Evolutionary conservation across 2,113 vertebrate species (phyloP).

Genomic region (Hypomesus transpacificus): DNA sequence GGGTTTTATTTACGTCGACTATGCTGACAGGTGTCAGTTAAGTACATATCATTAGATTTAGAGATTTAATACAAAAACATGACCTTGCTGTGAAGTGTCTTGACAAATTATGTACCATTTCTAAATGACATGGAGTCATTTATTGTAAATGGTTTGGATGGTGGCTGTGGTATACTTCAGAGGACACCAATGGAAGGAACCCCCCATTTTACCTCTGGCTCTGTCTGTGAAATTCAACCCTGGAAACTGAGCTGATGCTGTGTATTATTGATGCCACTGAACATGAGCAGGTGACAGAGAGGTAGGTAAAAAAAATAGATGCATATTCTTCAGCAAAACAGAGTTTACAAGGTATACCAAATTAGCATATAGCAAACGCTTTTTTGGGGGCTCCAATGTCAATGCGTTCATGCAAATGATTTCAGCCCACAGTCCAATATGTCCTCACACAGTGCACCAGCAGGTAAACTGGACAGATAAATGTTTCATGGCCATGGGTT

Average conservation of each 20-base stretch:
- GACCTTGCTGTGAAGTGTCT: too few relatives aligned
- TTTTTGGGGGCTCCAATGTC: too few relatives aligned
- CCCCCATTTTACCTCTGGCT: slow-evolving; percentile 40
- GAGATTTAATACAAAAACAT: too few relatives aligned
- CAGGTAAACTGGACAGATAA: slow-evolving; percentile 40
- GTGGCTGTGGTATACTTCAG: slow-evolving; percentile 21
- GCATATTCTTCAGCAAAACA: neutral
- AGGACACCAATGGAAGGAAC: slow-evolving; percentile 41
- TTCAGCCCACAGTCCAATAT: neutral
- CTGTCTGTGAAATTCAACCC: slow-evolving; percentile 51
- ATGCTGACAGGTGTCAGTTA: neutral
- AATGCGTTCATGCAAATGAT: too few relatives aligned
- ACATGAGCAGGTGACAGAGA: slow-evolving; percentile 43
- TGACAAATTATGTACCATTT: neutral
- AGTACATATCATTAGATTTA: neutral
- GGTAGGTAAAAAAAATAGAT: slow-evolving; percentile 30
- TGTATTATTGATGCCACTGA: slow-evolving; percentile 62
- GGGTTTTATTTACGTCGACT: neutral
- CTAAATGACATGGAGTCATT: neutral
- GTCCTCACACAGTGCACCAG: neutral
- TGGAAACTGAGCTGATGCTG: slow-evolving; percentile 46
- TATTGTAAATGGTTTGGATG: slow-evolving; percentile 9
- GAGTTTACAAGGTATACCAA: too few relatives aligned
- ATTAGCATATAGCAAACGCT: too few relatives aligned
- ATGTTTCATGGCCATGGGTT: slow-evolving; percentile 53